These are phyloP conservation scores for Clitarchus hookeri DNA, from an alignment of 2,888 invertebrate genomes.

Conservation along the genomic window DNA sequence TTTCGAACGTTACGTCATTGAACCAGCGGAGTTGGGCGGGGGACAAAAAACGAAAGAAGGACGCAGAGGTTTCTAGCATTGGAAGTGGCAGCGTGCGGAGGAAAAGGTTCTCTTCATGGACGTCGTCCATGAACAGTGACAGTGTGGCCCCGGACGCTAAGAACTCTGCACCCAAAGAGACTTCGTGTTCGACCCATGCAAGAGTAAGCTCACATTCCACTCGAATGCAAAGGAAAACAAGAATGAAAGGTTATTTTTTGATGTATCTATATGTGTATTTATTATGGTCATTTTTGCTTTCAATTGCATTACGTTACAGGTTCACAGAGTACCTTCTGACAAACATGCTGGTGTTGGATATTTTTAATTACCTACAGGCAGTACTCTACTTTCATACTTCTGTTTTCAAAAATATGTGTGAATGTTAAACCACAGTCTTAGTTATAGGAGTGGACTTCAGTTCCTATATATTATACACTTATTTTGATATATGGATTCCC, in stretches of 20 bases:
- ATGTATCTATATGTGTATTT: background rate
- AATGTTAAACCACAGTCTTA: too few species aligned
- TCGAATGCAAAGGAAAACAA: conserved; percentile 34
- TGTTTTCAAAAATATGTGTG: too few species aligned
- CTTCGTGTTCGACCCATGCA: conserved; percentile 6
- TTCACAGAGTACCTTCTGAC: background rate
- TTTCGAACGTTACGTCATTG: background rate
- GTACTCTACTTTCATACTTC: too few species aligned
- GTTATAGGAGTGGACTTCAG: too few species aligned
- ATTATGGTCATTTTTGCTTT: conserved; percentile 7
- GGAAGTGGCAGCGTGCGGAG: conserved; percentile 20
- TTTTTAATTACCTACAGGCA: too few species aligned
- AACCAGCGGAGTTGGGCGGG: background rate
- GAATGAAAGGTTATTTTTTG: conserved; percentile 35
- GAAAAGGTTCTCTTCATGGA: conserved; percentile 38
- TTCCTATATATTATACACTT: too few species aligned
- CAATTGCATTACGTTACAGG: background rate
- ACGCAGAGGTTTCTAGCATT: conserved; percentile 27
- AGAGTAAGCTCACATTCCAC: conserved; percentile 26
- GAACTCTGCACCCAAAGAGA: conserved; percentile 31
- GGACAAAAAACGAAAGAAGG: conserved; percentile 12
- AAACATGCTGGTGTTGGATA: too few species aligned
- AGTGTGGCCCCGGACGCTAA: conserved; percentile 27
- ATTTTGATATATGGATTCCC: too few species aligned
- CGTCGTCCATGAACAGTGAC: conserved; percentile 37